Conservation (phyloP, 2,797 vertebrate genomes). For the Passerculus sandwichensis region DNA sequence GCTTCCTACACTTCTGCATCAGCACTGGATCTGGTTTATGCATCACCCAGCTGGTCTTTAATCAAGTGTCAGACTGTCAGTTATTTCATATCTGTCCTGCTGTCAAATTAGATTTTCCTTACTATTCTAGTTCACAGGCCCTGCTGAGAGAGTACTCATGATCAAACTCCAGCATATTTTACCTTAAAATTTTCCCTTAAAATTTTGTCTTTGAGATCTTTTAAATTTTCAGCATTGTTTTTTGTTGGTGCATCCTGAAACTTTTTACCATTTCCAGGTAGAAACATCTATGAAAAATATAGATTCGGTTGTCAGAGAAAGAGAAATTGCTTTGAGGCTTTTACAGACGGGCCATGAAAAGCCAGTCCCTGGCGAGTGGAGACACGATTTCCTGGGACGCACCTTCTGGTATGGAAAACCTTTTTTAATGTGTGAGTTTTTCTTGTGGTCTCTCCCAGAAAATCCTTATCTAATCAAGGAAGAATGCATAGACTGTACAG, state of each 20-base stretch:
- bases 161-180: neutral
- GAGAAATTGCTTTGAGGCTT: constrained; percentile 89
- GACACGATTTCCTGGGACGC: constrained; percentile 87
- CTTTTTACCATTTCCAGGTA: constrained; percentile 76
- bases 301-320: constrained; percentile 88
- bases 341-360: constrained; percentile 93
- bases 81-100: neutral
- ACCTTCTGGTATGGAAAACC: constrained; percentile 82
- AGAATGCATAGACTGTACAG: neutral
- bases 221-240: neutral
- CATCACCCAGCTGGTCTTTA: neutral
- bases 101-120: neutral
- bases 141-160: neutral
- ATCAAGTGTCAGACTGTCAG: neutral
- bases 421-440: neutral
- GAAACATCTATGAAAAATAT: constrained; percentile 87
- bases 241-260: neutral
- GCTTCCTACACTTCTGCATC: neutral
- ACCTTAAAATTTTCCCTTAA: neutral
- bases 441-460: neutral
- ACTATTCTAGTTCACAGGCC: neutral
- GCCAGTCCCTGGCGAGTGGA: constrained; percentile 90
- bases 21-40: neutral
- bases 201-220: neutral
- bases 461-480: neutral